These are phyloP conservation scores for Oasisia sp. DNA, from an alignment of 2,888 invertebrate genomes.

Conservation along the genomic window DNA sequence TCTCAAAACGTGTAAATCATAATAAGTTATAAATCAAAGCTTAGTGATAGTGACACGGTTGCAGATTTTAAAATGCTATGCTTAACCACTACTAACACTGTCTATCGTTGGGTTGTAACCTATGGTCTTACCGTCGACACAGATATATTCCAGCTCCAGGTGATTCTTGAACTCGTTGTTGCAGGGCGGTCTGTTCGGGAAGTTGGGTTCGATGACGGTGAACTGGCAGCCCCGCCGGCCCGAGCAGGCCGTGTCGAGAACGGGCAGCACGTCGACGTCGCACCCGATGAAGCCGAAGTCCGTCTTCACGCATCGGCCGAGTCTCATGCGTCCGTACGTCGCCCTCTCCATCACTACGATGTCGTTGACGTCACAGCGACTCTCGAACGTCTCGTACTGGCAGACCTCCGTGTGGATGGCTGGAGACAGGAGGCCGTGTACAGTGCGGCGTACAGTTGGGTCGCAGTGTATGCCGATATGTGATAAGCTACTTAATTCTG, in stretches of 20 bases:
- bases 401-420: not conserved
- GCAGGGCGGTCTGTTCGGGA: not conserved
- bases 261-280: not conserved
- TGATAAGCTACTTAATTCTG: too few species aligned
- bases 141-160: constrained; percentile 17
- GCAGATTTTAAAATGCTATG: too few species aligned
- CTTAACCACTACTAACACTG: too few species aligned
- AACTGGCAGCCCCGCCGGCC: constrained; percentile 14
- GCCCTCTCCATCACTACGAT: not conserved
- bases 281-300: not conserved
- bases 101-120: too few species aligned
- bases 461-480: too few species aligned
- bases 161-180: constrained; percentile 23
- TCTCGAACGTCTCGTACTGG: not conserved
- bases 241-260: not conserved
- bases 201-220: constrained; percentile 19
- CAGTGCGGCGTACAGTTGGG: not conserved
- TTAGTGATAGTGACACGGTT: too few species aligned
- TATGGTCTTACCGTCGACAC: not conserved
- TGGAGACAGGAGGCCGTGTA: not conserved
- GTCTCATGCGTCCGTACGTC: not conserved
- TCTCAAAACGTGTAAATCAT: too few species aligned
- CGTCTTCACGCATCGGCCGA: not conserved
- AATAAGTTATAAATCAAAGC: too few species aligned
- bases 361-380: not conserved